Evolutionary conservation across 2,888 invertebrate species (phyloP), one percentile per base, ranked within the genome.

Genomic region (Pyrocoelia pectoralis): DNA sequence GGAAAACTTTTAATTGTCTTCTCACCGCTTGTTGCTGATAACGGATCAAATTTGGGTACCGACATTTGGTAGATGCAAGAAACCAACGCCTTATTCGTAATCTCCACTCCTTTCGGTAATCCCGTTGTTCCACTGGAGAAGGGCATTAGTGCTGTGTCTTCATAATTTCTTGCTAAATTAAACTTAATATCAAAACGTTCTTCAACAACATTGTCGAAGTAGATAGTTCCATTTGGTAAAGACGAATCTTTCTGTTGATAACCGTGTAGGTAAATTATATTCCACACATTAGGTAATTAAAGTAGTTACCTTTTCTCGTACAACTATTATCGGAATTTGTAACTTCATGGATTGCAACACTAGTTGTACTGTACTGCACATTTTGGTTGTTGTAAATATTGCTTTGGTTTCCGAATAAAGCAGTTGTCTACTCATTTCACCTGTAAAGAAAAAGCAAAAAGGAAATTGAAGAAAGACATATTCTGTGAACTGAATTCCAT

Each of bases 41-140:
- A n/a, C 2, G 2, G 10, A 10, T 46, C 18, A 8, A 46, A 5
- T 17, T 17, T 15, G 9, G 15, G n/a, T 2, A n/a, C n/a, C 14
- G n/a, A 12, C 10, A 55, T 14, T 59, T 64, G 64, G 13, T 46
- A 15, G 9, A 79, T 54, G 66, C 83, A 82, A 0, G 81, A 66
- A 0, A 82, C 72, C 3, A 84, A 61, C 73, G 82, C 82, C 43
- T 65, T 73, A 49, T 72, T 70, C 0, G 87, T 85, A 1, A 90
- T 80, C 71, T 87, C 84, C 0, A 91, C 90, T 1, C 89, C 90
- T 80, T 91, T 91, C 0, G 91, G 89, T 57, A 89, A 61, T 0
- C 94, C 94, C 0, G 93, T 94, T 0, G 94, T 94, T 1, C 91
- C 91, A 76, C 92, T 92, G 1, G 93, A 93, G 77, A 90, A 93